Evolutionary conservation across 1,140 invertebrate species (phyloP), one percentile per base, ranked within the genome.

Genomic region (Drosophila tropicalis): DNA sequence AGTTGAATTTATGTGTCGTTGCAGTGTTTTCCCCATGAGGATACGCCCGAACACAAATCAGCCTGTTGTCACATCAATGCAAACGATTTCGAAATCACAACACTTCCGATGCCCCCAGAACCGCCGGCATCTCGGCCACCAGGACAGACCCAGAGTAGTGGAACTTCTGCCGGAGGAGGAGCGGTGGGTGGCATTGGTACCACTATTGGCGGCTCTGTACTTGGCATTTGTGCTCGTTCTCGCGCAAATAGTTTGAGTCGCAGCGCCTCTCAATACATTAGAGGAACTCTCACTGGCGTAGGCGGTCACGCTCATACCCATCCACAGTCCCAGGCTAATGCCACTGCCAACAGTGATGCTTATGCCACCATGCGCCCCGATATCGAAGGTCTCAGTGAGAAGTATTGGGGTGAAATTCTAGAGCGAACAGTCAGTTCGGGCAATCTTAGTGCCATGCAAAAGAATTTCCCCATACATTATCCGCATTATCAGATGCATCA

Each of bases 401-500:
- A 96, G 91, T 95, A 96, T 83, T 96, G 95, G 95, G 95, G 95
- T 29, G 95, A 96, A 92, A 96, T 96, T 73, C 91, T 96, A 34
- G 95, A 96, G 89, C 92, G 95, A 12, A 96, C 95, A 1, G 94
- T 95, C 9, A 95, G 95, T 34, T 95, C 95, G 1, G 94, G 93
- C 65, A 95, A 95, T 47, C 92, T 96, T 12, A 95, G 95, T 82
- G 94, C 94, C 29, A 93, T 95, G 64, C 95, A 95, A 73, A 94
- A 94, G 81, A 83, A 65, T 9, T 87, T 83, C 39, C 92, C 93
- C 15, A 36, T 58, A 3, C 84, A 86, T 54, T 83, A 78, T 44
- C 85, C 80, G 19, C 73, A 76, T 39, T 81, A 90, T 54, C 87
- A 90, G 66, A 72, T 76, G n/a, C 70, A 67, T 17, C 70, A 67